Evolutionary conservation across 2,888 invertebrate species (phyloP), one percentile per base, ranked within the genome.

Genomic region (Aphidius colemani): DNA sequence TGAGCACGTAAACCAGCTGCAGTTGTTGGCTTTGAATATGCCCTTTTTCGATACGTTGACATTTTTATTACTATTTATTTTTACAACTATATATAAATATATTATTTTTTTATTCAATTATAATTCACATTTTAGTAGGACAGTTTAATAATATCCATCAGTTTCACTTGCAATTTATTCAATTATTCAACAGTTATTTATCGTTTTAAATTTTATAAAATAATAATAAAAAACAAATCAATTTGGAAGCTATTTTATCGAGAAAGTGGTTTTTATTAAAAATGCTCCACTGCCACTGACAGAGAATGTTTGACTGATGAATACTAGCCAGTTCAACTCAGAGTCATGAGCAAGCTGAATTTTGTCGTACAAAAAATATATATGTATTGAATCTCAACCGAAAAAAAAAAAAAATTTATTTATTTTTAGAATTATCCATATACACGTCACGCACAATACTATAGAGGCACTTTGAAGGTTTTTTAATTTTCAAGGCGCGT

Each of bases 1-100:
- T 82, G 81, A 55, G 82, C 82, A 63, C 82, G 71, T 50, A 82
- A 68, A 59, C 82, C 82, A 43, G 82, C 82, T 30, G 82, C 82
- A 61, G 82, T 82, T 61, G 79, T 81, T 56, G 82, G 82, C 61
- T 80, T 82, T 40, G 75, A 67, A 68, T 81, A 81, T 48, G 77
- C 75, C 71, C 82, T 73, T 70, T 82, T 82, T 69, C 81, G 75
- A 67, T 82, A 82, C 18, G 77, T 74, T 61, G 82, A 82, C 82
- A 82, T 82, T 66, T 30, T 30, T 30, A 7, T 63, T 46, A 61
- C n/a, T 11, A 53, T 18, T 59, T 46, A 30, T 41, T 18, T 48
- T 39, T 11, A 49, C 41, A 50, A 53, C 7, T 51, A 30, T 18
- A 9, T 1, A 11, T 6, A 6, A 44, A 10, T 43, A 13, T 51